Percentiles rank a stretch among this genome's conserved stretches.
Conservation (phyloP, 37 sponge, comb jelly and placozoan species). For the Corticium candelabrum region DNA sequence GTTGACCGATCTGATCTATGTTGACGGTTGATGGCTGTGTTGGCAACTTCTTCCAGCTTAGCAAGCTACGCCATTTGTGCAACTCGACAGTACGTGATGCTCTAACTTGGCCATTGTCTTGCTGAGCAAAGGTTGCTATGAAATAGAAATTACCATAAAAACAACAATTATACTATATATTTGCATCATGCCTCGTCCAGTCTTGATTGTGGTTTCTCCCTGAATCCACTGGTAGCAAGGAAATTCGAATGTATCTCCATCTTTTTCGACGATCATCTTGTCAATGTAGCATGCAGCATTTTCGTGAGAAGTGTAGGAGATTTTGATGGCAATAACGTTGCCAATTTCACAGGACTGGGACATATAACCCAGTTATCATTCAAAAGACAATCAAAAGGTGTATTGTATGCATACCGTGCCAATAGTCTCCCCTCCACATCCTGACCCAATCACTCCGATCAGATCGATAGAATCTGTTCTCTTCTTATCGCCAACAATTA, state of each 20-base stretch:
- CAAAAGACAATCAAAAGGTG: too few relatives aligned
- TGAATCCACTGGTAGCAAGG: not conserved
- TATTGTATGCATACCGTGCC: not conserved
- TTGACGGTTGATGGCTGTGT: not conserved
- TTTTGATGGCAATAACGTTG: too few relatives aligned
- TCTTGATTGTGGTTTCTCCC: not conserved
- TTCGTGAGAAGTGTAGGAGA: too few relatives aligned
- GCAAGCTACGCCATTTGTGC: not conserved
- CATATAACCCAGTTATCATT: too few relatives aligned
- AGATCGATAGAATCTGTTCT: not conserved
- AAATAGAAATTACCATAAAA: not conserved
- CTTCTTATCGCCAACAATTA: not conserved
- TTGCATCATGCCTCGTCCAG: not conserved
- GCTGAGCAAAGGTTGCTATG: not conserved
- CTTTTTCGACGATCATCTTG: not conserved
- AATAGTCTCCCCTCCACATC: not conserved
- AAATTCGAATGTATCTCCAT: not conserved
- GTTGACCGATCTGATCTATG: not conserved
- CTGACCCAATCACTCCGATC: not conserved
- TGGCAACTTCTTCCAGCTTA: not conserved
- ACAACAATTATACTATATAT: not conserved
- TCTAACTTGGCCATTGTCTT: not conserved
- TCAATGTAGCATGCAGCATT: not conserved
- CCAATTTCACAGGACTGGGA: too few relatives aligned
- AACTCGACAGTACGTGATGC: not conserved